phyloP scores from a whole-genome alignment of 2,113 vertebrate species.

The Scytalopus superciliaris region DNA sequence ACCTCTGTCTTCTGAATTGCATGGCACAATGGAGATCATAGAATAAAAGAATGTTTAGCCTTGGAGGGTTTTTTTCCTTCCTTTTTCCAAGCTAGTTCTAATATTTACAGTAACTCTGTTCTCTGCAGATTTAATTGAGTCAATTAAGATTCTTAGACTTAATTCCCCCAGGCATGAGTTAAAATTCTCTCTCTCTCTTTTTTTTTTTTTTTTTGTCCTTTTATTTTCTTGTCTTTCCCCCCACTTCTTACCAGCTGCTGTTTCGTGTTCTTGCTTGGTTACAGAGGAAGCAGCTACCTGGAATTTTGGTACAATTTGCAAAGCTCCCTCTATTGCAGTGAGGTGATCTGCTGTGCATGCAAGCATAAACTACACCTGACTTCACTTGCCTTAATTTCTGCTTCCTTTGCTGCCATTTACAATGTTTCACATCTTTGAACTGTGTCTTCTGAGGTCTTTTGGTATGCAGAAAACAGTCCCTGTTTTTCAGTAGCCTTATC shows the following conservation, averaged over 20 bases:
- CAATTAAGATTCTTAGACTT: conserved; percentile 52
- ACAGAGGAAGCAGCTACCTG: not conserved
- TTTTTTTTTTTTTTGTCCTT: not conserved
- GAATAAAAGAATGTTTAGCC: conserved; percentile 37
- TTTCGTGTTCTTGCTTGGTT: not conserved
- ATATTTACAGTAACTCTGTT: conserved; percentile 56
- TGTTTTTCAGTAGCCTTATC: not conserved
- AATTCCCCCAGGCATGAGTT: conserved; percentile 20
- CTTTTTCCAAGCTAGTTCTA: conserved; percentile 32
- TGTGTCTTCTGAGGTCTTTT: not conserved
- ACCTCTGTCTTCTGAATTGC: conserved; percentile 45
- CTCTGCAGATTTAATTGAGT: conserved; percentile 60
- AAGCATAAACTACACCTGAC: not conserved
- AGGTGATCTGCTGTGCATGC: not conserved
- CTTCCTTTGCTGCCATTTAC: not conserved
- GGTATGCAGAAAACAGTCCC: not conserved
- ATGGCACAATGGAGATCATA: conserved; percentile 11
- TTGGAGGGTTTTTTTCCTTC: conserved; percentile 9
- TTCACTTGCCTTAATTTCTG: not conserved
- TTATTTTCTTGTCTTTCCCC: too few relatives aligned
- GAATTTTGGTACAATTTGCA: not conserved
- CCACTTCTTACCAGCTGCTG: not conserved
- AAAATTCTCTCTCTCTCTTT: not conserved
- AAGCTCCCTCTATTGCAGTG: not conserved
- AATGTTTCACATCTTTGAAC: not conserved